Evolutionary conservation across 30 jellyfish, hydroid and myxozoan species (phyloP), one percentile per base, ranked within the genome.

Genomic region (Rhopilema esculentum): DNA sequence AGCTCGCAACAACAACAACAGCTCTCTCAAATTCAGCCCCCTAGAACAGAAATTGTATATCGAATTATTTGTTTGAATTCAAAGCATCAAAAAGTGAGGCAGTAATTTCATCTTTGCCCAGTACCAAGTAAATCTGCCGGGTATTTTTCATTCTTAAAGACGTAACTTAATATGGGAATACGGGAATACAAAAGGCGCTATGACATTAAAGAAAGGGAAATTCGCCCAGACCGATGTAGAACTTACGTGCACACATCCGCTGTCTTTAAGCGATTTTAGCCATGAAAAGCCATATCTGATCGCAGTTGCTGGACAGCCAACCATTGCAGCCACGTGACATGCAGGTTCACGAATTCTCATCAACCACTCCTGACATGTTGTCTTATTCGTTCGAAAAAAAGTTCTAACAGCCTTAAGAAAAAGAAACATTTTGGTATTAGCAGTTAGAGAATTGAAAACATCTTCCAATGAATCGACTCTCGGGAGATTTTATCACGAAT

Each of bases 11-110:
- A 28, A 97, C 81, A 21, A 91, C 96, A 28, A 96, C 89, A 19
- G 98, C 99, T 33, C 92, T 91, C 76, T 96, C 99, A 68, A 96
- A 91, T 66, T 96, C 99, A 0, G 96, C 81, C 4, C 99, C 99
- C 99, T 95, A 40, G 32, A 79, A 84, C 7, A n/a, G 29, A 29
- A 29, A 27, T 26, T 16, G 23, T 8, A 61, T 16, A 23, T 19
- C 12, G 21, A 52, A 19, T 16, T 40, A 52, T 6, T 1, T 16
- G 31, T 31, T n/a, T 24, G 69, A 52, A 57, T 31, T 28, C 25
- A 72, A 4, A 2, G 16, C 29, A 69, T 4, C 50, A 1, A 29
- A 21, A 22, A 22, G n/a, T n/a, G n/a, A n/a, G n/a, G n/a, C n/a
- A n/a, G n/a, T n/a, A n/a, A n/a, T n/a, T n/a, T n/a, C n/a, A n/a